Conservation (phyloP, 2,797 vertebrate species). For the Pseudomugil tenellus region DNA sequence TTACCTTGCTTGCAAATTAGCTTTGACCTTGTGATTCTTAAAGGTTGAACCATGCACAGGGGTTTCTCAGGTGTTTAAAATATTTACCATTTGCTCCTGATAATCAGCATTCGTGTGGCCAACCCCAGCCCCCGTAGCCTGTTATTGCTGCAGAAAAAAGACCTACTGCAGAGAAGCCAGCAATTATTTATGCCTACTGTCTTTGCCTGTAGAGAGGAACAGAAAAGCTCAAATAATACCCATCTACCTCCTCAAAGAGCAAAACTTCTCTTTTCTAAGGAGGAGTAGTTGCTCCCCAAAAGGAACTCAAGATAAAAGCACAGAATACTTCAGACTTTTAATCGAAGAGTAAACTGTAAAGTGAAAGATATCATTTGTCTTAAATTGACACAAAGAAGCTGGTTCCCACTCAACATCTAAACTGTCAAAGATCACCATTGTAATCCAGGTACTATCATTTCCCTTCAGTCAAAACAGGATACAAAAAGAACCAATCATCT, state of each 20-base stretch:
- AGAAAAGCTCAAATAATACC: constrained; percentile 54
- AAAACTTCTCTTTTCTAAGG: constrained; percentile 48
- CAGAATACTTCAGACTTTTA: constrained; percentile 40
- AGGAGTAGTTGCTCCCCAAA: constrained; percentile 48
- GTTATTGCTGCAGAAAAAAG: constrained; percentile 57
- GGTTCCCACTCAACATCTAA: constrained; percentile 20
- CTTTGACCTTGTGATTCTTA: constrained; percentile 79
- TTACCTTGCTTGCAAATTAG: constrained; percentile 81
- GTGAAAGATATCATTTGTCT: constrained; percentile 18
- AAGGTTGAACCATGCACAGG: constrained; percentile 75
- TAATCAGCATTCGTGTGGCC: constrained; percentile 72
- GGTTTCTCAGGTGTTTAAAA: constrained; percentile 77
- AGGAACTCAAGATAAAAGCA: constrained; percentile 35
- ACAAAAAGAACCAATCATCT: constrained; percentile 25
- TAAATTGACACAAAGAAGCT: constrained; percentile 20
- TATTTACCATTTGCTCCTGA: constrained; percentile 82
- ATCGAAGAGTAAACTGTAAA: constrained; percentile 32
- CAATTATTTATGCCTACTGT: constrained; percentile 80
- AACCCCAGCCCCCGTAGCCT: constrained; percentile 53
- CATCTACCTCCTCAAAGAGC: constrained; percentile 29
- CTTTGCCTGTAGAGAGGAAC: constrained; percentile 64
- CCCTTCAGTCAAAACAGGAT: constrained; percentile 27
- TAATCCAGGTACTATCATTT: constrained; percentile 15
- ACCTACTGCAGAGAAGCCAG: constrained; percentile 64
- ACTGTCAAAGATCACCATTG: constrained; percentile 23